Evolutionary conservation across 1,140 invertebrate genomes (phyloP).

Genomic region (Papilio helenus): DNA sequence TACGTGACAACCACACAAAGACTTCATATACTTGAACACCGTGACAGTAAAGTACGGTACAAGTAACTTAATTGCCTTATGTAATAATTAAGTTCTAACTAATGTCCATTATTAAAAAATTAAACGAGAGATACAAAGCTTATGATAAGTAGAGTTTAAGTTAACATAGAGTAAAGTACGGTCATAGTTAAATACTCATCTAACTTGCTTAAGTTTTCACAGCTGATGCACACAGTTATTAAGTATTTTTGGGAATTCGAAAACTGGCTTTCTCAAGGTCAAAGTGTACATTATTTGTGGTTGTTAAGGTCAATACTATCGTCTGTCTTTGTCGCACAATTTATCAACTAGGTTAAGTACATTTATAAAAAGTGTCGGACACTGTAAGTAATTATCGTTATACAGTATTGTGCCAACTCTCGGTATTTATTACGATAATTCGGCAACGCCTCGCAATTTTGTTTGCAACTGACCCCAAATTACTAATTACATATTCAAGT

Average conservation of each 20-base stretch:
- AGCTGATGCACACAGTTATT: neutral
- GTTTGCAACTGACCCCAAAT: neutral
- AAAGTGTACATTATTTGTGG: neutral
- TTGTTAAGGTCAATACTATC: neutral
- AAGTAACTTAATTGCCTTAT: neutral
- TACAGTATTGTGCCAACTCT: conserved; percentile 3
- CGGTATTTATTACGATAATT: neutral
- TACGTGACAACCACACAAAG: conserved; percentile 9
- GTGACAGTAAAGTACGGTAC: neutral
- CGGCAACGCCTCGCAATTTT: neutral
- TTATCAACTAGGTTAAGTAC: neutral
- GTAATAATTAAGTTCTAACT: neutral
- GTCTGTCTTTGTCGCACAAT: neutral
- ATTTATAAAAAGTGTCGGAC: conserved; percentile 12
- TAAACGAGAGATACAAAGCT: neutral
- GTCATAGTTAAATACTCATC: neutral
- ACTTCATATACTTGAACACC: neutral
- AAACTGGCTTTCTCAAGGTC: neutral
- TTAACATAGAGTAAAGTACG: neutral
- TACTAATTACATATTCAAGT: conserved; percentile 8
- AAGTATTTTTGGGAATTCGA: neutral
- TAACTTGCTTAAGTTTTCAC: neutral
- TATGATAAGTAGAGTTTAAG: neutral
- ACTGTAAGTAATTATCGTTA: neutral
- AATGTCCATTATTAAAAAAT: neutral